These are phyloP conservation scores for Mus pahari DNA, from an alignment of 2,113 vertebrate genomes.

Conservation along the genomic window DNA sequence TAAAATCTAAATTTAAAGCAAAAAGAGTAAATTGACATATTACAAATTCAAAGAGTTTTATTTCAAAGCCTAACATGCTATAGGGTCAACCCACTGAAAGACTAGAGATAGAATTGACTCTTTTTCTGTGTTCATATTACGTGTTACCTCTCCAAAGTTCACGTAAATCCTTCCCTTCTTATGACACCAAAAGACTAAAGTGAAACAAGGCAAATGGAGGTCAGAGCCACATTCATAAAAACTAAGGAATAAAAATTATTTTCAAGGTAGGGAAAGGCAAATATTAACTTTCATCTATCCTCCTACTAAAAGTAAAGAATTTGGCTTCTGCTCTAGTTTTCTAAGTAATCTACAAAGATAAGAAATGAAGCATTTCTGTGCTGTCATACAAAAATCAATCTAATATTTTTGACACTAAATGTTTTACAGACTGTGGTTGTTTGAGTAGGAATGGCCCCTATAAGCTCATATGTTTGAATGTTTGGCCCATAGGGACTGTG, in stretches of 20 bases:
- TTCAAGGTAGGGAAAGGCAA: background rate
- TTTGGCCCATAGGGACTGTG: no score
- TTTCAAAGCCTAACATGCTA: background rate
- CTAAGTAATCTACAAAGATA: background rate
- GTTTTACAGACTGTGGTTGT: no score
- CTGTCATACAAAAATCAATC: background rate
- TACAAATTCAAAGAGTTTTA: slow-evolving; percentile 39
- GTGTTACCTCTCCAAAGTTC: background rate
- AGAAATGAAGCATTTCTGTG: background rate
- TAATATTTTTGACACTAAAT: background rate
- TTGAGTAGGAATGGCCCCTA: no score
- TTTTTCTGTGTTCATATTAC: background rate
- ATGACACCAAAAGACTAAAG: slow-evolving; percentile 20
- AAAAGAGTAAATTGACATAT: slow-evolving; percentile 24
- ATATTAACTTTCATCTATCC: background rate
- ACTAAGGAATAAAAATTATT: slow-evolving; percentile 10
- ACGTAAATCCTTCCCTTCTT: background rate
- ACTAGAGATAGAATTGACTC: background rate
- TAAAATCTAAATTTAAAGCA: slow-evolving; percentile 43
- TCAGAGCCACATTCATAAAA: background rate
- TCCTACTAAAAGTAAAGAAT: background rate
- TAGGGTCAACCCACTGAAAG: background rate
- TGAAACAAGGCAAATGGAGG: slow-evolving; percentile 6
- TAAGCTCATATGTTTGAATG: no score
- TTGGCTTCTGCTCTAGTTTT: background rate